Evolutionary conservation across 2,888 invertebrate species (phyloP).

Genomic region (Cantharis flavilabris): DNA sequence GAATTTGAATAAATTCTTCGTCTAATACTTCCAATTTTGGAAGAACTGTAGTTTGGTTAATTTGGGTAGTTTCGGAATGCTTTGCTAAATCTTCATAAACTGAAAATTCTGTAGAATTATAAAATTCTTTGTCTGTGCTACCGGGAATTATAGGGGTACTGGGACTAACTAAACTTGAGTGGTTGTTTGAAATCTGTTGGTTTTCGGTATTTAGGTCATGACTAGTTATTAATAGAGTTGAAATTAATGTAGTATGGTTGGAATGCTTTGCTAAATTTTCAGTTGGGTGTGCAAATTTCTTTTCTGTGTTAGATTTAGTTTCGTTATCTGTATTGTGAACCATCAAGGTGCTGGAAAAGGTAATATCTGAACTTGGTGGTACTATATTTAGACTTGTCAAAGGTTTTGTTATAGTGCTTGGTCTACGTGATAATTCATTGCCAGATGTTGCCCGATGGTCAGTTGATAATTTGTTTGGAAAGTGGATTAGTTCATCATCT

Average conservation of each 20-base stretch:
- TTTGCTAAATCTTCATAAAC: neutral
- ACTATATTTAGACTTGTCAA: neutral
- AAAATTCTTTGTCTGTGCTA: neutral
- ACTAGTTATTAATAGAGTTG: too few species aligned
- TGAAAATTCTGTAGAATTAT: neutral
- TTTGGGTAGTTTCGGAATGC: neutral
- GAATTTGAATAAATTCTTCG: neutral
- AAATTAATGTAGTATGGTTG: too few species aligned
- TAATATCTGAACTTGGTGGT: too few species aligned
- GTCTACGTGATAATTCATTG: neutral
- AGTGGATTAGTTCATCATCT: neutral
- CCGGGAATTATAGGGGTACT: too few species aligned
- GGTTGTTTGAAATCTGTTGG: neutral
- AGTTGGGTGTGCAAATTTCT: too few species aligned
- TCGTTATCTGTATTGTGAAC: too few species aligned
- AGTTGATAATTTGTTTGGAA: neutral
- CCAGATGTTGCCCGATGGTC: neutral
- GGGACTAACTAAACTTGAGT: neutral
- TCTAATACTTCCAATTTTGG: neutral
- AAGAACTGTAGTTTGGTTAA: neutral
- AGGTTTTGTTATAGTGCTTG: neutral
- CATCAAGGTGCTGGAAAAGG: too few species aligned
- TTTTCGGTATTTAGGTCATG: too few species aligned
- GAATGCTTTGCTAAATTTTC: too few species aligned
- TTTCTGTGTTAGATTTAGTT: too few species aligned